Evolutionary conservation across 1,140 invertebrate genomes (phyloP).

Genomic region (Zaprionus inermis): DNA sequence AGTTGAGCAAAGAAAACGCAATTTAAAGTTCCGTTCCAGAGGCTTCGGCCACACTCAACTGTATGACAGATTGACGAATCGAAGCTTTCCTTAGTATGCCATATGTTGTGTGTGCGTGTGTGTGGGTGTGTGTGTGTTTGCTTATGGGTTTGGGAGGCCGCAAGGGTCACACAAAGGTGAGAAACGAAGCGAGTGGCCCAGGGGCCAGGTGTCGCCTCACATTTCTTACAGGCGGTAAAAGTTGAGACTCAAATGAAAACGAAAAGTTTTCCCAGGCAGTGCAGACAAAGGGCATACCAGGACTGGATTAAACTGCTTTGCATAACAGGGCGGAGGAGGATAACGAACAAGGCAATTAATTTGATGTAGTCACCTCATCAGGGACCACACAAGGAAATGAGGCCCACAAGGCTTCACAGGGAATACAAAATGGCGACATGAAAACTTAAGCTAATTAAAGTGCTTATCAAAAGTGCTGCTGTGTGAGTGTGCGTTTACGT

Average conservation of each 20-base stretch:
- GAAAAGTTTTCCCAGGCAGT: conserved; percentile 46
- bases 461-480: conserved; percentile 46
- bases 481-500: neutral
- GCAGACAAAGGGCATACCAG: conserved; percentile 13
- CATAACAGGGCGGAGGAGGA: conserved; percentile 25
- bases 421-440: conserved; percentile 51
- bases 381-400: conserved; percentile 17
- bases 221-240: conserved; percentile 25
- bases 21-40: conserved; percentile 64
- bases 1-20: conserved; percentile 56
- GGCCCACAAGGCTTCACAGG: conserved; percentile 16
- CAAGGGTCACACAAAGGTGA: conserved; percentile 29
- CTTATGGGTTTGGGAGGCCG: conserved; percentile 5
- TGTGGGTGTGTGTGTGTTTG: neutral
- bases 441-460: conserved; percentile 75
- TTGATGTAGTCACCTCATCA: conserved; percentile 63
- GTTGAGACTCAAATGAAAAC: conserved; percentile 42
- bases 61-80: conserved; percentile 62
- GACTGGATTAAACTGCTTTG: conserved; percentile 24
- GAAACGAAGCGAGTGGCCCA: conserved; percentile 9
- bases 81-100: conserved; percentile 20
- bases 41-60: conserved; percentile 42
- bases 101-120: neutral
- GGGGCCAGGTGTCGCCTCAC: conserved; percentile 16
- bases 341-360: conserved; percentile 64